These are phyloP conservation scores for Hybognathus amarus DNA, from an alignment of 2,797 vertebrate species.

Conservation along the genomic window DNA sequence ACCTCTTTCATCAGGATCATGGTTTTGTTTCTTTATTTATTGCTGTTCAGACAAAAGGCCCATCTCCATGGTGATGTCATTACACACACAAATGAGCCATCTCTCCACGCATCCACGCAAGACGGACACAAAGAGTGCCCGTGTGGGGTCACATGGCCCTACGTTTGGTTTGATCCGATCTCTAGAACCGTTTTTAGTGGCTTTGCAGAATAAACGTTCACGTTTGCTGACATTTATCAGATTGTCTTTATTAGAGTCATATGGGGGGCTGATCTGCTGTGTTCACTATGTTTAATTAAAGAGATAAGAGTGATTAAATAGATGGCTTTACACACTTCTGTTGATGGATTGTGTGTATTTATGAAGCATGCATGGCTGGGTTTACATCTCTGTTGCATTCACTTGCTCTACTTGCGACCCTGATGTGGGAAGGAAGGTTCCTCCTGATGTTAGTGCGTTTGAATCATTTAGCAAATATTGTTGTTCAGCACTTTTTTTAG, in stretches of 20 bases:
- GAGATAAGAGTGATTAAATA: conserved; percentile 13
- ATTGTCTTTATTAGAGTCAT: conserved; percentile 18
- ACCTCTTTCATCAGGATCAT: conserved; percentile 49
- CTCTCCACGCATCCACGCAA: conserved; percentile 19
- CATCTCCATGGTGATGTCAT: conserved; percentile 76
- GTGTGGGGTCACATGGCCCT: conserved; percentile 30
- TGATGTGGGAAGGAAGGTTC: neutral
- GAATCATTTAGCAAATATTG: conserved; percentile 11
- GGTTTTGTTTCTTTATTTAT: conserved; percentile 71
- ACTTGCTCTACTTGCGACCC: neutral
- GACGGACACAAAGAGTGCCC: conserved; percentile 47
- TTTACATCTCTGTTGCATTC: conserved; percentile 1
- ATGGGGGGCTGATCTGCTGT: neutral
- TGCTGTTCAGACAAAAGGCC: conserved; percentile 63
- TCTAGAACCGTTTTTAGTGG: neutral
- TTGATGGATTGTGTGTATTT: conserved; percentile 29
- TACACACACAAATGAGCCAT: conserved; percentile 67
- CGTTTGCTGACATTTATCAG: conserved; percentile 27
- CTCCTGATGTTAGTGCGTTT: neutral
- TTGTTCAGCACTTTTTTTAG: neutral
- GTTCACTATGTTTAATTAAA: conserved; percentile 37
- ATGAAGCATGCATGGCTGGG: conserved; percentile 8
- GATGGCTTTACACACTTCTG: neutral
- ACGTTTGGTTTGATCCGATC: neutral
- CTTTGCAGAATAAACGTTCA: neutral